Base-by-base conservation (phyloP, 2,797 vertebrate species). In the Brachyalestes nurse region DNA sequence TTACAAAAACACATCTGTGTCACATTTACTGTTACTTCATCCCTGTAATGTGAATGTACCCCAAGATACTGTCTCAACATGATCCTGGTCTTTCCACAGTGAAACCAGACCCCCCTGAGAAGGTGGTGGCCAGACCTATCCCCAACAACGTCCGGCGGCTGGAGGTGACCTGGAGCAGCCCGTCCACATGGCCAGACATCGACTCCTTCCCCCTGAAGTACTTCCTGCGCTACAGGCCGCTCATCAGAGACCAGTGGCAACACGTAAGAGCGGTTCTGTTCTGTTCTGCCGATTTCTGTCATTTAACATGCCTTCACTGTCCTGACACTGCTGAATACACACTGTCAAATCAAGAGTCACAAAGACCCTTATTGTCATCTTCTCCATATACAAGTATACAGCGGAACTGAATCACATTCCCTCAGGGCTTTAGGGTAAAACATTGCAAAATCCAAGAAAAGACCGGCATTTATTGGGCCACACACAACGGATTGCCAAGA, bases 171-270 rank as follows among this genome's bases (percentile, higher is more conserved):
- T 99, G 98, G 98, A 95, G 95, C 82, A 98, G 96, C 34, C 97
- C 97, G 0, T 95, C 96, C 0, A 96, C 97, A 4, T 99, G 98
- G 98, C 98, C 98, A 0, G 97, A 99, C 73, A 96, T 96, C 0
- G 97, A 99, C 2, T 95, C 93, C 77, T 99, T 99, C 84, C 97
- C 97, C 0, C 95, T 99, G 75, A 99, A 99, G 86, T 99, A 98
- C 92, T 99, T 99, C 90, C 94, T 99, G 67, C 94, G 98, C 28
- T 99, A 99, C 89, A 95, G 97, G 9, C 98, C 97, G 0, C 96
- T 99, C 82, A 99, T 99, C 91, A 92, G 96, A 84, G 97, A 99
- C 87, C 95, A 96, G 85, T 99, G 98, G 98, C 97, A 99, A 86
- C 97, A 99, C 0, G 97, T 99, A 92, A 99, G 97, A 93, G 78